Conservation (phyloP, 2,888 invertebrate species). For the Alcis repandata region DNA sequence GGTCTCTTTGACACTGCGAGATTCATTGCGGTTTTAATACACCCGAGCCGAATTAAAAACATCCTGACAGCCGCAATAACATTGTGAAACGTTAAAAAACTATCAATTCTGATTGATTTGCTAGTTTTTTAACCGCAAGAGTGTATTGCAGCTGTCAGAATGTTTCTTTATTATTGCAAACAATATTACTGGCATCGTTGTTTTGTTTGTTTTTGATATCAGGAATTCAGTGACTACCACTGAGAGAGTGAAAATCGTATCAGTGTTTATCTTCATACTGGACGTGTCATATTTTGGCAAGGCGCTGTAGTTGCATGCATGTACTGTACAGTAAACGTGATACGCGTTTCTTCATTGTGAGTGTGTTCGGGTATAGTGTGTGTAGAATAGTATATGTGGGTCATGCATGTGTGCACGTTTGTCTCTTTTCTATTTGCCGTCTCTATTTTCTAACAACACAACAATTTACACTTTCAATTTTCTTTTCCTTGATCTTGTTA, state of each 20-base stretch:
- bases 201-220: no score
- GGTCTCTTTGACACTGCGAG: no score
- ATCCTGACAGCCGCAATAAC: no score
- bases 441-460: conserved; percentile 25
- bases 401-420: conserved; percentile 34
- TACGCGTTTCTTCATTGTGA: conserved; percentile 25
- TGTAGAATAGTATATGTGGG: conserved; percentile 21
- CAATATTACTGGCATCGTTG: no score
- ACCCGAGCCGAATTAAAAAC: no score
- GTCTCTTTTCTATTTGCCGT: conserved; percentile 18
- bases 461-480: conserved; percentile 4
- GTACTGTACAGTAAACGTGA: conserved; percentile 25
- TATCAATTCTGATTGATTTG: no score
- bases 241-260: background rate
- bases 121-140: no score
- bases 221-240: no score
- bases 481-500: conserved; percentile 3
- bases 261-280: background rate
- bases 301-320: conserved; percentile 38
- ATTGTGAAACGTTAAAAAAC: no score
- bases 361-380: conserved; percentile 29
- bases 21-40: no score
- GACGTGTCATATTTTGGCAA: conserved; percentile 44
- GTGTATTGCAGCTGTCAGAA: no score
- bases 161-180: no score